Evolutionary conservation across 2,888 invertebrate genomes (phyloP).

Genomic region (Enoplolaimus lenunculus): DNA sequence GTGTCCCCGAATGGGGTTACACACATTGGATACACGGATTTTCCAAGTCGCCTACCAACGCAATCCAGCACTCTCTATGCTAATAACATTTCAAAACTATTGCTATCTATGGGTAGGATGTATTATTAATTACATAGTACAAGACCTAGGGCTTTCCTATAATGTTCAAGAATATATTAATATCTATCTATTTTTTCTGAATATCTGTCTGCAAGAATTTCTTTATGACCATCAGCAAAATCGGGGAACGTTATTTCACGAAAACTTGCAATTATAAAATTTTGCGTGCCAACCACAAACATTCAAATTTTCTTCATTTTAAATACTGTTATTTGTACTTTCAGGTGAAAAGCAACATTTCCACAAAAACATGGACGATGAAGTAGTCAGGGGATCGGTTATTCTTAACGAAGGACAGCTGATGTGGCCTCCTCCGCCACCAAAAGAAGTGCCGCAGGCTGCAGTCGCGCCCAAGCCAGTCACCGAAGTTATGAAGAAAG

Average conservation of each 20-base stretch:
- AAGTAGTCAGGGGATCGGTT: constrained; percentile 69
- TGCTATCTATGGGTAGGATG: constrained; percentile 59
- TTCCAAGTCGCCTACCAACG: constrained; percentile 66
- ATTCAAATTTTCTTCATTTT: no score
- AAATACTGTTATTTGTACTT: no score
- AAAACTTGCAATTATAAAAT: no score
- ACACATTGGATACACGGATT: constrained; percentile 67
- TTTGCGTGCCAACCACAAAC: no score
- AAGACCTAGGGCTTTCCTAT: not conserved
- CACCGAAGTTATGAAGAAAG: constrained; percentile 24
- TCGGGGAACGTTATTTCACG: no score
- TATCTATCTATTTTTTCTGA: no score
- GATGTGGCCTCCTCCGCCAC: constrained; percentile 64
- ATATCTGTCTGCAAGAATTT: no score
- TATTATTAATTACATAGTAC: no score
- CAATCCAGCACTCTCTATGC: constrained; percentile 72
- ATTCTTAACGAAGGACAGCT: constrained; percentile 59
- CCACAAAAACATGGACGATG: constrained; percentile 64
- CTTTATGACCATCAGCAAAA: no score
- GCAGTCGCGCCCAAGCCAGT: constrained; percentile 28
- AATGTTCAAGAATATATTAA: not conserved
- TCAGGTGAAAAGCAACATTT: constrained; percentile 63
- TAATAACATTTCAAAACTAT: constrained; percentile 75
- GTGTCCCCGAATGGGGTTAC: constrained; percentile 62
- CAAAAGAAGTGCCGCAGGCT: constrained; percentile 47